Evolutionary conservation across 2,888 invertebrate genomes (phyloP), one percentile per base, ranked within the genome.

Genomic region (Lasioglossum calceatum): DNA sequence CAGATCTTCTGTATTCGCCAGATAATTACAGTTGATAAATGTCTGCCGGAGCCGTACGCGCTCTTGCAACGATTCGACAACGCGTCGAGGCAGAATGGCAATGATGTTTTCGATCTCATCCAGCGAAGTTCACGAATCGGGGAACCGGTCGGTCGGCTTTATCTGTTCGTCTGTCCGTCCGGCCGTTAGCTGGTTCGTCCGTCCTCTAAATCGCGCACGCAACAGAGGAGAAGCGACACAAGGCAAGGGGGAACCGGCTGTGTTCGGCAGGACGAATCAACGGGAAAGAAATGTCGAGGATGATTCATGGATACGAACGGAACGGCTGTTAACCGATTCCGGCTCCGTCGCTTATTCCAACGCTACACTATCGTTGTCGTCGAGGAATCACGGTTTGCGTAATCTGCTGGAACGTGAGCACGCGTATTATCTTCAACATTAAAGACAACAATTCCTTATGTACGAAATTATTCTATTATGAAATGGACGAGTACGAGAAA

Each of bases 71-170:
- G 74, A 42, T 74, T 36, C 23, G 50, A 50, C 23, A 36, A 74
- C n/a, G 36, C 74, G 50, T 10, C 36, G n/a, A 2, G 8, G 23
- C n/a, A 36, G 70, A 70, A 50, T 70, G 50, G 32, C 58, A 54
- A 36, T 50, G 44, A 16, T 12, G 75, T 23, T 47, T 54, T 36
- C 80, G 71, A 74, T 54, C 64, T 58, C 58, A 75, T 54, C 70
- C 36, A 10, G 4, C 58, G 36, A 78, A 36, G 72, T 73, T 86
- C 73, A 47, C 32, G 64, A 71, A 77, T 73, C 67, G 61, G 27
- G 83, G 85, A 90, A 90, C 88, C 90, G 89, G 90, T 90, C 88
- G 70, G 80, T 79, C 42, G 23, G 71, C 78, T 78, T 67, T 70
- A 64, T 64, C 32, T 32, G 23, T 78, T n/a, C 16, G 12, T 77